Base-by-base conservation (phyloP, 1,140 invertebrate species). In the Heliconius hermathena region DNA sequence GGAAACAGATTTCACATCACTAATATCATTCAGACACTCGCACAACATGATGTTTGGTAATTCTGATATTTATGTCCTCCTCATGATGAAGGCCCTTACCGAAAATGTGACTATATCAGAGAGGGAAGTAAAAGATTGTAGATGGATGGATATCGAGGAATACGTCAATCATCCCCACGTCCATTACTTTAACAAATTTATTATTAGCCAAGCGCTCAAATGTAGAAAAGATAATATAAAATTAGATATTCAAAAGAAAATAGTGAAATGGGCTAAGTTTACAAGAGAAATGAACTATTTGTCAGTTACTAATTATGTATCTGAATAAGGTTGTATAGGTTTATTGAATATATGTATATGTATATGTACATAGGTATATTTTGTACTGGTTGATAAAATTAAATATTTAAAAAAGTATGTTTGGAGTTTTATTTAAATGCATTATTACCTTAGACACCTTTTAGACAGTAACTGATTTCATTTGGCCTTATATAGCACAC, bases 61-160 rank as follows among this genome's bases (percentile, higher is more conserved):
- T 88, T 98, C 97, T 1, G 98, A 98, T 90, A 96, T 98, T 73
- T 99, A 98, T 87, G 95, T 97, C 70, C 95, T 98, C 1, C 95
- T 97, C 8, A 95, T 96, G 82, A 94, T 99, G 83, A 96, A 95
- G 83, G 97, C 98, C 2, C 76, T 95, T 1, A 96, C 96, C 46
- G 89, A 95, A 22, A 94, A 96, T 11, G 97, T 98, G 60, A 93
- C 91, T 70, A 95, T 96, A 81, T 97, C 97, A 85, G 93, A 96
- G 20, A 94, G 96, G 82, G 98, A 99, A 95, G 96, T 99, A 22
- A 95, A 94, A 1, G 96, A 96, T 29, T 97, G 97, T 82, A 88
- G 95, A 84, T 99, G 98, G 98, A 98, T 99, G 97, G 95, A 96
- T 82, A 95, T 98, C 41, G 95, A 97, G 49, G 97, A 98, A 82